Percentiles rank a stretch among this genome's conserved stretches.
These are phyloP conservation scores for Pegoplata infirma DNA, from an alignment of 2,888 invertebrate species.

Conservation along the genomic window DNA sequence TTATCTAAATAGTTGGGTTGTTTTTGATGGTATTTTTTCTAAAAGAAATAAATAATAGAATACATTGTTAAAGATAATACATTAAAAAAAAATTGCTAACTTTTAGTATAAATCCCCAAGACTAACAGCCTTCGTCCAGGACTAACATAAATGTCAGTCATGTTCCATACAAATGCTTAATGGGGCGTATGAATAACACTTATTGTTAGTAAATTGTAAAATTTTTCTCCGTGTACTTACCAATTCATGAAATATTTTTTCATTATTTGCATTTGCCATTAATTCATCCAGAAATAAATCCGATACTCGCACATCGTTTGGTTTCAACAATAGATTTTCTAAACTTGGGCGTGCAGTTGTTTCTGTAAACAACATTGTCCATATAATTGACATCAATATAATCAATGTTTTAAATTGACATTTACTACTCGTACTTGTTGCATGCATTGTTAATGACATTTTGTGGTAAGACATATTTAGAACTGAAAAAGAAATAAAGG, in stretches of 20 bases:
- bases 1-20: conserved; percentile 69
- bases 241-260: conserved; percentile 61
- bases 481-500: too few relatives aligned
- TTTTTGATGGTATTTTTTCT: conserved; percentile 67
- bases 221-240: conserved; percentile 51
- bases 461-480: conserved; percentile 1
- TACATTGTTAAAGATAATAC: too few relatives aligned
- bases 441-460: conserved; percentile 35
- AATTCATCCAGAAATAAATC: conserved; percentile 67
- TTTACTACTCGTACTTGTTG: conserved; percentile 16
- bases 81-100: too few relatives aligned
- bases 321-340: conserved; percentile 39
- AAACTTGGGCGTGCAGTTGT: conserved; percentile 52
- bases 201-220: too few relatives aligned
- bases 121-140: too few relatives aligned
- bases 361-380: conserved; percentile 57
- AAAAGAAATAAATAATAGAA: not conserved
- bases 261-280: conserved; percentile 64
- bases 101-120: too few relatives aligned
- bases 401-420: conserved; percentile 44
- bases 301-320: conserved; percentile 9
- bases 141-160: too few relatives aligned
- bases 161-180: too few relatives aligned
- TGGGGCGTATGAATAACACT: too few relatives aligned
- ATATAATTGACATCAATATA: conserved; percentile 53